Percentiles rank a stretch among this genome's conserved stretches.
Conservation (phyloP, 2,888 invertebrate species). For the Limnephilus auricula region DNA sequence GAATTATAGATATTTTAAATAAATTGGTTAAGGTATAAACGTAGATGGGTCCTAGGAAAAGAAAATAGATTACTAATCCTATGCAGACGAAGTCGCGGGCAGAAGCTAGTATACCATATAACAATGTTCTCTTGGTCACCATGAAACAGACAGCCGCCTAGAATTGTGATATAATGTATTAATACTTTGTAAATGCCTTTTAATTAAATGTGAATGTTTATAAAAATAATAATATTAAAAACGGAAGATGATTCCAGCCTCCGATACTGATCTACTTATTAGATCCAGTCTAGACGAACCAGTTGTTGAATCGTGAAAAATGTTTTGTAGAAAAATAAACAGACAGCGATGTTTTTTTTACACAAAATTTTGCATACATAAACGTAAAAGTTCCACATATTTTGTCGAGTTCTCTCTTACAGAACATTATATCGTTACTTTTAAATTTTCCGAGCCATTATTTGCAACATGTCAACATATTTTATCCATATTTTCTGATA, state of each 20-base stretch:
- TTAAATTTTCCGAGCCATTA: neutral
- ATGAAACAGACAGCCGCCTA: no score
- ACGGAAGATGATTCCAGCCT: neutral
- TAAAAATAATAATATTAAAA: neutral
- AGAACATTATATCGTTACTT: neutral
- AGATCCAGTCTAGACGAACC: neutral
- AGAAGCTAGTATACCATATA: no score
- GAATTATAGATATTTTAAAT: no score
- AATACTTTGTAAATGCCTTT: no score
- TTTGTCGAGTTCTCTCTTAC: neutral
- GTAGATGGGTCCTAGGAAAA: no score
- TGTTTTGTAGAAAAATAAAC: neutral
- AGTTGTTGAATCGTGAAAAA: neutral
- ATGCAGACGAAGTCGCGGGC: no score
- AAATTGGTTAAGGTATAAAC: no score
- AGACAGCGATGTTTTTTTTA: neutral
- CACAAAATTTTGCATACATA: neutral
- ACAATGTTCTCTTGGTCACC: no score
- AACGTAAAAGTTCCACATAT: neutral
- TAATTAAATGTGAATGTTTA: no score
- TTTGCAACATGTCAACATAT: neutral
- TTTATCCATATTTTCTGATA: neutral
- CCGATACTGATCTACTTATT: neutral
- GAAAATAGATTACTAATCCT: no score
- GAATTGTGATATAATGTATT: no score